Percentiles rank a stretch among this genome's conserved stretches.
These are phyloP conservation scores for Siderastrea siderea DNA, from an alignment of 92 coral and sea anemone genomes.

Conservation along the genomic window DNA sequence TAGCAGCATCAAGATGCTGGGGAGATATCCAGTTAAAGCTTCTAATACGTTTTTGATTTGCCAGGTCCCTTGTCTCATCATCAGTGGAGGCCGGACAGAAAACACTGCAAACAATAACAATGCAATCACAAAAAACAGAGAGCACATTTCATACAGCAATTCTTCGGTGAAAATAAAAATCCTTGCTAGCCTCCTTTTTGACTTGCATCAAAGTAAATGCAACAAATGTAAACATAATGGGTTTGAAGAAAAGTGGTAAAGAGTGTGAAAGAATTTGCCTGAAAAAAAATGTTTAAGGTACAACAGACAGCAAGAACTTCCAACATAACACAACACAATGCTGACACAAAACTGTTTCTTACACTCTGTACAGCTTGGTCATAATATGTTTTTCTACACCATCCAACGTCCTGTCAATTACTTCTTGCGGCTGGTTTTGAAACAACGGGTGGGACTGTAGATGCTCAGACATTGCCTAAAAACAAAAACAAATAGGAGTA, in stretches of 20 bases:
- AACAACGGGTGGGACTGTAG: conserved; percentile 87
- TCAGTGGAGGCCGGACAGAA: conserved; percentile 95
- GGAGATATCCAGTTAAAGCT: conserved; percentile 96
- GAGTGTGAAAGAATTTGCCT: too few relatives aligned
- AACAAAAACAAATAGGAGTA: not conserved
- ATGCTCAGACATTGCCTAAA: conserved; percentile 92
- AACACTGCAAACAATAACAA: conserved; percentile 63
- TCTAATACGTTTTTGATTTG: conserved; percentile 90
- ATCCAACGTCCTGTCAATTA: conserved; percentile 87
- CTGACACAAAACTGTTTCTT: conserved; percentile 29
- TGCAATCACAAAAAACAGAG: not conserved
- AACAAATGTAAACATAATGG: too few relatives aligned
- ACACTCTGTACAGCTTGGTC: conserved; percentile 96
- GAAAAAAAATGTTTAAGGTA: too few relatives aligned
- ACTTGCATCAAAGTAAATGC: too few relatives aligned
- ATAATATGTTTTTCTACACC: conserved; percentile 95
- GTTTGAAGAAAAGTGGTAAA: too few relatives aligned
- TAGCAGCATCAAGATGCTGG: conserved; percentile 97
- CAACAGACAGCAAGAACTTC: too few relatives aligned
- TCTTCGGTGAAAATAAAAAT: not conserved
- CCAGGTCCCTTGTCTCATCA: conserved; percentile 94
- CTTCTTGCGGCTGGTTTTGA: conserved; percentile 90
- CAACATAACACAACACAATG: not conserved
- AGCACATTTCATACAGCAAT: too few relatives aligned
- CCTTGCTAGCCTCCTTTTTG: too few relatives aligned